These are phyloP conservation scores for Musca domestica DNA, from an alignment of 1,140 invertebrate species.

Conservation along the genomic window DNA sequence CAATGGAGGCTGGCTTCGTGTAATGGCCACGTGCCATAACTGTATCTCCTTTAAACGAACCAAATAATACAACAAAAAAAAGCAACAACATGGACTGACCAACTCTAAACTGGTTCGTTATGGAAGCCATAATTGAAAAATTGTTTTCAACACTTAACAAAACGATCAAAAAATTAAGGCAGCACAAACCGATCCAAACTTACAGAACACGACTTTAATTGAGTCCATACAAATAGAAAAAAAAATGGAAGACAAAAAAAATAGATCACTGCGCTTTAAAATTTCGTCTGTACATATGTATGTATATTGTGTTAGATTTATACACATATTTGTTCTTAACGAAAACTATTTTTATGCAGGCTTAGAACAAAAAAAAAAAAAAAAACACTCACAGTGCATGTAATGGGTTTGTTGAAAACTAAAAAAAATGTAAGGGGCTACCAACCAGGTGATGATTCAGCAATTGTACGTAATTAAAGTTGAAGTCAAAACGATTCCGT, in stretches of 20 bases:
- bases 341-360: too few relatives aligned
- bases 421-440: too few relatives aligned
- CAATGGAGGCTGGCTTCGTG: too few relatives aligned
- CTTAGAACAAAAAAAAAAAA: neutral
- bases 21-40: slow-evolving; percentile 15
- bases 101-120: slow-evolving; percentile 14
- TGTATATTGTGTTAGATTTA: neutral
- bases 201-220: slow-evolving; percentile 16
- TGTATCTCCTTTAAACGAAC: neutral
- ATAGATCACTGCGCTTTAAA: too few relatives aligned
- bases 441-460: too few relatives aligned
- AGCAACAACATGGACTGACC: too few relatives aligned
- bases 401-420: too few relatives aligned
- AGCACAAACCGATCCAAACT: neutral
- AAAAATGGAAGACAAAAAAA: too few relatives aligned
- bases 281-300: neutral
- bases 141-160: slow-evolving; percentile 22
- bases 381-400: slow-evolving; percentile 3
- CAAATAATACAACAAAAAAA: too few relatives aligned
- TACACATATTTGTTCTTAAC: too few relatives aligned
- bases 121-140: slow-evolving; percentile 22
- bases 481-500: too few relatives aligned
- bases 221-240: slow-evolving; percentile 6
- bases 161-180: neutral
- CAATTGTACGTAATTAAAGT: too few relatives aligned